Evolutionary conservation across 2,113 vertebrate genomes (phyloP), one percentile per base, ranked within the genome.

Genomic region (Mustela lutreola): DNA sequence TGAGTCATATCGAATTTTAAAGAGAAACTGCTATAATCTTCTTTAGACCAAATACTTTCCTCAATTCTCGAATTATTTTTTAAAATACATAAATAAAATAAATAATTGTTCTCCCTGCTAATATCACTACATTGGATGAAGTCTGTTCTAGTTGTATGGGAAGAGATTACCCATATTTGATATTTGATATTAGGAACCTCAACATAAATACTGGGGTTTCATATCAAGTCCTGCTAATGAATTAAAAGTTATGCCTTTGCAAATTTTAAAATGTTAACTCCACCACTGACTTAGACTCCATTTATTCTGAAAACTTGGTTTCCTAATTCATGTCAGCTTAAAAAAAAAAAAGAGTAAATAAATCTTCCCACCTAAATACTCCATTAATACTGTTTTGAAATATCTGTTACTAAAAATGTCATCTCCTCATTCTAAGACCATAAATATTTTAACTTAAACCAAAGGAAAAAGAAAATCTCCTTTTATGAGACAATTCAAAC

Each of bases 11-110:
- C 7, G 14, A 70, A 83, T 42, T 79, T 65, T 73, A 83, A 60
- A 65, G 58, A 96, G 42, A 94, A 81, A 92, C 26, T 87, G 24
- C 31, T 93, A 60, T 87, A 63, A 70, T 5, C 18, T 48, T 95
- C 50, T 86, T 53, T 28, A 26, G 48, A 14, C 26, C 31, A 65
- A 85, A 58, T 90, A 78, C 42, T 86, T 82, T 82, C 60, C 50
- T 91, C 45, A 86, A 63, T 62, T 67, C 12, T 63, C 58, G 81
- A 45, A 60, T 73, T n/a, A 73, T 67, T 50, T 93, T 83, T 67
- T 4, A 36, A 95, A 92, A 4, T 56, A 42, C n/a, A 67, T 33
- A 36, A 53, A 63, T 76, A 70, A 95, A 88, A 80, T n/a, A 87
- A 93, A 50, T 2, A 75, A 91, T 58, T 90, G 63, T 58, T 93